phyloP scores from a whole-genome alignment of 2,888 invertebrate genomes.

The Zhuqinia jingwanae region DNA sequence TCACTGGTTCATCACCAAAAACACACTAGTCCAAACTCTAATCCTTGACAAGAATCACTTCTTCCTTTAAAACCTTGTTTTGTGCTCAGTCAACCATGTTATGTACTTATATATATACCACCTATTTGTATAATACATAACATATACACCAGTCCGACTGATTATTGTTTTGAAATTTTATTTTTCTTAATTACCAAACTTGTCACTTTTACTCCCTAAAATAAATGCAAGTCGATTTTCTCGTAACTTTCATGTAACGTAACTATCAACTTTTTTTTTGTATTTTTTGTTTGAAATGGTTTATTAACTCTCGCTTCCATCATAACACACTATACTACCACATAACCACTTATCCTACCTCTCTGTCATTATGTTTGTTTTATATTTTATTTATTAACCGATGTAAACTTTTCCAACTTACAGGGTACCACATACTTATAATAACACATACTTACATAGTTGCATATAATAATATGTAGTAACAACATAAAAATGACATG shows the following conservation, averaged over 20 bases:
- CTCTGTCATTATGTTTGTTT: neutral
- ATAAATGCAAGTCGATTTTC: neutral
- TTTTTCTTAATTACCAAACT: neutral
- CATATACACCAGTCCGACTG: no score
- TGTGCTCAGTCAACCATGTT: neutral
- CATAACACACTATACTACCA: no score
- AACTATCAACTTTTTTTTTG: neutral
- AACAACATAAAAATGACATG: constrained; percentile 10
- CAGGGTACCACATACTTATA: neutral
- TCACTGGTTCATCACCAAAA: constrained; percentile 32
- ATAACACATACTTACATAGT: no score
- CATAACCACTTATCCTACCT: neutral
- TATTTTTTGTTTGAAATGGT: neutral
- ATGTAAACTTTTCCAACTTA: no score
- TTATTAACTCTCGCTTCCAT: neutral
- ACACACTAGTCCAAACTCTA: neutral
- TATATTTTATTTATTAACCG: no score
- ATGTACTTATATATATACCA: no score
- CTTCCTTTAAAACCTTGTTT: constrained; percentile 29
- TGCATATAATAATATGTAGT: no score
- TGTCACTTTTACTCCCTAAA: constrained; percentile 41
- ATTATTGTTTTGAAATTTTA: neutral
- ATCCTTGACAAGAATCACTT: neutral
- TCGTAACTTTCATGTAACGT: neutral
- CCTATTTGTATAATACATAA: no score